Base-by-base conservation (phyloP, 2,797 vertebrate species). In the Karalla daura region DNA sequence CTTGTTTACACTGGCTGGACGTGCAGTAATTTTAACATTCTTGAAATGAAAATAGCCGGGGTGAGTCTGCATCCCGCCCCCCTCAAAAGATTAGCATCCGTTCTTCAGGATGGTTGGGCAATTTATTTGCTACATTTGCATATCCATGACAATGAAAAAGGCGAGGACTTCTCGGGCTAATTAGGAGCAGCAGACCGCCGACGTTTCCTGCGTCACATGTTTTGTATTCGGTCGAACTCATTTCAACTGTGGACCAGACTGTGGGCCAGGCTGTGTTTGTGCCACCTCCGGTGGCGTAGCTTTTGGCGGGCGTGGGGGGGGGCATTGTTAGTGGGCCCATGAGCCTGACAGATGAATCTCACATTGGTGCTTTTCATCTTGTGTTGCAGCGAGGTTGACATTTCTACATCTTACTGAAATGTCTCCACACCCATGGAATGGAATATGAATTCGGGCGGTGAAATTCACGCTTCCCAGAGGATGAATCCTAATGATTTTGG, bases 141-240 rank as follows among this genome's bases (percentile, higher is more conserved):
- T 63, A 33, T 68, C 58, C 27, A 14, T 49, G 33, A 56, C 55
- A 52, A 40, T 62, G 46, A 32, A 35, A 30, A 74, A 70, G 47
- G 5, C 18, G n/a, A 45, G 40, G 46, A 51, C 70, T 63, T 76
- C 20, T 70, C 44, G 1, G 18, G 44, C 13, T 80, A 75, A 75
- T 70, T 63, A 30, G 53, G 20, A 65, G 30, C 44, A 58, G 9
- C 10, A 25, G 17, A 54, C 17, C 28, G 15, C 15, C 3, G 0
- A 0, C 25, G 18, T 51, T 35, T 12, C 35, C 44, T 56, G 46
- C 37, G 21, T 2, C 15, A 61, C 46, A 68, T 45, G 14, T 58
- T 62, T 58, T 59, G 13, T 65, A 18, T 40, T 40, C 8, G 14
- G 25, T 30, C 30, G 5, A 44, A 28, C 28, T 41, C 20, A 6